Base-by-base conservation (phyloP, 2,888 invertebrate genomes). In the Taphrorychus bicolor region DNA sequence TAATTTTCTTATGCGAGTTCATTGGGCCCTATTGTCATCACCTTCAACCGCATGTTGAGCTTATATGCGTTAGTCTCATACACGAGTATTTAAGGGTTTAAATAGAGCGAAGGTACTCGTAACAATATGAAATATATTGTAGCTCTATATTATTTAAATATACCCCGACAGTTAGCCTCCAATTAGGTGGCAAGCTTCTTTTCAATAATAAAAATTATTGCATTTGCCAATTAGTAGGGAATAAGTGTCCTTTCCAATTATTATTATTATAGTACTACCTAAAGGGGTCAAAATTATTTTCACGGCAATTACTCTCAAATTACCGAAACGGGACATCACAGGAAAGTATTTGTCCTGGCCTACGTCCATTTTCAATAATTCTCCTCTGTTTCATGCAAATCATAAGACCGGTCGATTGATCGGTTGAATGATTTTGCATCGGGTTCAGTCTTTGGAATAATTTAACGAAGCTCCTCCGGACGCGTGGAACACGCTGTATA, bases 361-460 rank as follows among this genome's bases (percentile, higher is more conserved):
- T 18, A 69, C 69, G 71, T 73, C 73, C 72, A 70, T 45, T 72
- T 51, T 71, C 65, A 73, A 73, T 74, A 74, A 72, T 71, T 76
- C 66, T 41, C 45, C 60, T 56, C 21, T 66, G 61, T 66, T 66
- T 66, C 66, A 60, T 60, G 66, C 61, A 61, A 61, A 67, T 24
- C 54, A 54, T 45, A 45, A 11, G 24, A 21, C 23, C 54, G 49
- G 45, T 73, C 79, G 78, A 79, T 79, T 79, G 79, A 79, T 79
- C 79, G 78, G 76, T 74, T 75, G 76, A 79, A 76, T 76, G 78
- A 76, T 74, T 76, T 73, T 76, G 76, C 72, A 79, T 79, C 78
- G 80, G 73, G 79, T 76, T 74, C 81, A 79, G 73, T 73, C 75
- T 75, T 79, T 76, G 81, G 81, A 81, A 81, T 81, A 81, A 81